Percentiles rank a stretch among this genome's conserved stretches.
These are phyloP conservation scores for Leptinotarsa lineolata DNA, from an alignment of 1,140 invertebrate genomes.

Conservation along the genomic window DNA sequence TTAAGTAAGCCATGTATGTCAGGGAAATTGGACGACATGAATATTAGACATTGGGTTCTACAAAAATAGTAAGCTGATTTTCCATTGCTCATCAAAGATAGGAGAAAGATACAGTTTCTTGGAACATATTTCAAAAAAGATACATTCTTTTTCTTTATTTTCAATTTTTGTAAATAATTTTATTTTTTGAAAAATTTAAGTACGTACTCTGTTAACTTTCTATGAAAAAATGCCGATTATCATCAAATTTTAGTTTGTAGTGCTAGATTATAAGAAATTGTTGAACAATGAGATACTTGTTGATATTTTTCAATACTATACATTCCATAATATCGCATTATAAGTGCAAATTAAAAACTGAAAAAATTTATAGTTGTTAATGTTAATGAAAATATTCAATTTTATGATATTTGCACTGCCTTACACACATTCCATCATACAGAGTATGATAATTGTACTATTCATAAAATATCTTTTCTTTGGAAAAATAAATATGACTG, in stretches of 20 bases:
- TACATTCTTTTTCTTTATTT: not conserved
- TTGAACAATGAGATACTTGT: not conserved
- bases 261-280: not conserved
- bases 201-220: not conserved
- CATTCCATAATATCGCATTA: not conserved
- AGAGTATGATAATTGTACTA: no score
- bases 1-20: no score
- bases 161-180: slow-evolving; percentile 9
- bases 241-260: not conserved
- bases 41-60: not conserved
- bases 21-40: not conserved
- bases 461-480: no score
- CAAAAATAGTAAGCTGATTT: not conserved
- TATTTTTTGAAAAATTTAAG: not conserved
- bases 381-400: no score
- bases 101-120: not conserved
- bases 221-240: not conserved
- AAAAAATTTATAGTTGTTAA: not conserved
- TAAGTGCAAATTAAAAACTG: slow-evolving; percentile 2
- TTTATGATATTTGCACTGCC: no score
- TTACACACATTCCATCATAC: no score
- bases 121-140: not conserved
- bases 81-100: not conserved
- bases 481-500: no score
- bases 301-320: slow-evolving; percentile 4